phyloP scores from a whole-genome alignment of 2,797 vertebrate species.

The Sandelia bainsii region DNA sequence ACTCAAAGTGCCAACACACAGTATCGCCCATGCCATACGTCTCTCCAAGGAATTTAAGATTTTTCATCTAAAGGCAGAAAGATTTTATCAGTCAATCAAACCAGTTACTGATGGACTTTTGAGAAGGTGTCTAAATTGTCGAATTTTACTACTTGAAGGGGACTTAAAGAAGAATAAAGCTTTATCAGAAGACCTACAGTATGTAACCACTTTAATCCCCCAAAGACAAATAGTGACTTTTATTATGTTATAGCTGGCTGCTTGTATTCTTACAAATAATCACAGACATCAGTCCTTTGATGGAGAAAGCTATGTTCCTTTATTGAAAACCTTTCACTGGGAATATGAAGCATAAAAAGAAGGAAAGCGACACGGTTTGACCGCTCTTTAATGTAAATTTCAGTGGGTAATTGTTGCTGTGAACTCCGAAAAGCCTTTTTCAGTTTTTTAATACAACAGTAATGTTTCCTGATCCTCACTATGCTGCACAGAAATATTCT shows the following conservation, averaged over 20 bases:
- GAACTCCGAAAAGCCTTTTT: neutral
- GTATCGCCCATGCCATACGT: neutral
- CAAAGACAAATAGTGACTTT: neutral
- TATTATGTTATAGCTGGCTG: neutral
- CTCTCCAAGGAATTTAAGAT: conserved; percentile 10
- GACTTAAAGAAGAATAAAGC: no score
- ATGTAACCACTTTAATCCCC: neutral
- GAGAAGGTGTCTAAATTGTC: neutral
- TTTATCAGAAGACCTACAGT: no score
- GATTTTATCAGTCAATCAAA: conserved; percentile 9
- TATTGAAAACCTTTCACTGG: neutral
- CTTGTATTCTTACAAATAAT: conserved; percentile 1
- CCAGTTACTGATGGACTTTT: neutral
- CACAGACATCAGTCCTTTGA: neutral
- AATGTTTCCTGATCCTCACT: neutral
- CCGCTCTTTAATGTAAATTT: neutral
- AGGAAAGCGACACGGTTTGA: neutral
- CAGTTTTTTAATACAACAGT: neutral
- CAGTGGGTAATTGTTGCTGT: neutral
- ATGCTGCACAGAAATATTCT: neutral
- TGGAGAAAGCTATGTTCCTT: neutral
- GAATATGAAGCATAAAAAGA: neutral
- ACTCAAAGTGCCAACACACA: neutral
- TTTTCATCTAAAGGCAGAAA: conserved; percentile 1
- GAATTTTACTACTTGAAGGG: neutral